phyloP scores from a whole-genome alignment of 2,797 vertebrate genomes.

The Huso huso region DNA sequence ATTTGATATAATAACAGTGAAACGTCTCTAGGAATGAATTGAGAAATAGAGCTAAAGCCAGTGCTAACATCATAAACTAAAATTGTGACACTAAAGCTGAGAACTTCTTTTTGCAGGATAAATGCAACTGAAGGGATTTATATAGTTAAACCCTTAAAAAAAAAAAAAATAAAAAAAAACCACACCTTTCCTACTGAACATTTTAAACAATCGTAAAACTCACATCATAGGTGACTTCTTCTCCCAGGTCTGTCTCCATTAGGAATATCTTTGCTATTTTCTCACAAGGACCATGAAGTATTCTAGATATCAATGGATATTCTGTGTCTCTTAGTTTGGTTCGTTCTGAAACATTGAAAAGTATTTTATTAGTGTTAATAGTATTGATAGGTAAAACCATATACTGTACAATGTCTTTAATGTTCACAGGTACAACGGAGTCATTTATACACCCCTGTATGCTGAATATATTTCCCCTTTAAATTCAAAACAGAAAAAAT shows the following conservation, averaged over 20 bases:
- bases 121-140: neutral
- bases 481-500: too few relatives aligned
- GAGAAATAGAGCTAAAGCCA: too few relatives aligned
- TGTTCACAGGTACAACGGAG: too few relatives aligned
- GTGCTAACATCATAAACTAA: too few relatives aligned
- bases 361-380: neutral
- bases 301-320: conserved; percentile 70
- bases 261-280: conserved; percentile 78
- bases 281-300: conserved; percentile 80
- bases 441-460: too few relatives aligned
- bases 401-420: too few relatives aligned
- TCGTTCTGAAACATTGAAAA: conserved; percentile 49
- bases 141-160: neutral
- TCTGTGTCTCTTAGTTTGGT: conserved; percentile 64
- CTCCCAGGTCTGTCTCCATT: conserved; percentile 76
- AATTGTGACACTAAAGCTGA: too few relatives aligned
- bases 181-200: neutral
- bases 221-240: conserved; percentile 81
- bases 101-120: too few relatives aligned
- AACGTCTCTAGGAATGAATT: too few relatives aligned
- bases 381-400: neutral
- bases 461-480: too few relatives aligned
- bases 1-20: too few relatives aligned
- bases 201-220: conserved; percentile 33
- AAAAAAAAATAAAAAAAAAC: neutral